These are phyloP conservation scores for Brachyhypopomus gauderio DNA, from an alignment of 2,113 vertebrate genomes.

Conservation along the genomic window DNA sequence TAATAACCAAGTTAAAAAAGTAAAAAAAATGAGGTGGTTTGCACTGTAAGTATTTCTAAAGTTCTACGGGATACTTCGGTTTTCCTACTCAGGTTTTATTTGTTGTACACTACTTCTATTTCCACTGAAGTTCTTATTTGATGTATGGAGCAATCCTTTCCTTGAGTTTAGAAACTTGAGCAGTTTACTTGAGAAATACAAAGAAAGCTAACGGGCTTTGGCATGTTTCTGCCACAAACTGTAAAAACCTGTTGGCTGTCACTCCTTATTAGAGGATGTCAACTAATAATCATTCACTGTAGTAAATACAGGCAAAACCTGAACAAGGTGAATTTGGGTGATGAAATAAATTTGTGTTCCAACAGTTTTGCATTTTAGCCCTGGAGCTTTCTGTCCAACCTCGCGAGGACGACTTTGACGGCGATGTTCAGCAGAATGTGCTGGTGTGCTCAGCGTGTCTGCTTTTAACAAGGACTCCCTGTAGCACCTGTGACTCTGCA, in stretches of 20 bases:
- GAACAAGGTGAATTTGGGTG: not conserved
- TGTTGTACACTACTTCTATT: no score
- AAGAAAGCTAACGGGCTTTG: not conserved
- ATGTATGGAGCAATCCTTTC: no score
- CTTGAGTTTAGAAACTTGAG: no score
- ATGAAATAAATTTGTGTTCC: not conserved
- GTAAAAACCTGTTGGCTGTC: not conserved
- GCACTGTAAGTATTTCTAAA: no score
- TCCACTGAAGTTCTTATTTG: no score
- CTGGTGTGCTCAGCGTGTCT: not conserved
- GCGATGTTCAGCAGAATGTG: not conserved
- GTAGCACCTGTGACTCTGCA: conserved; percentile 31
- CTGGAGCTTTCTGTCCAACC: not conserved
- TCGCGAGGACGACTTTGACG: not conserved
- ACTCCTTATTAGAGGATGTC: not conserved
- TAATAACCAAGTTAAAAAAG: no score
- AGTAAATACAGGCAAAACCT: not conserved
- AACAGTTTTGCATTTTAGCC: no score
- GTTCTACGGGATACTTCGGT: no score
- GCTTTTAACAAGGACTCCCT: not conserved
- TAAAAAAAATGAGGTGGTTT: no score
- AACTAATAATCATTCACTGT: not conserved
- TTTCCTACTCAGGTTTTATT: no score
- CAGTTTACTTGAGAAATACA: not conserved
- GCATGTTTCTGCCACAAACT: not conserved